These are phyloP conservation scores for Myotis myotis DNA, from an alignment of 2,797 vertebrate species.

Conservation along the genomic window DNA sequence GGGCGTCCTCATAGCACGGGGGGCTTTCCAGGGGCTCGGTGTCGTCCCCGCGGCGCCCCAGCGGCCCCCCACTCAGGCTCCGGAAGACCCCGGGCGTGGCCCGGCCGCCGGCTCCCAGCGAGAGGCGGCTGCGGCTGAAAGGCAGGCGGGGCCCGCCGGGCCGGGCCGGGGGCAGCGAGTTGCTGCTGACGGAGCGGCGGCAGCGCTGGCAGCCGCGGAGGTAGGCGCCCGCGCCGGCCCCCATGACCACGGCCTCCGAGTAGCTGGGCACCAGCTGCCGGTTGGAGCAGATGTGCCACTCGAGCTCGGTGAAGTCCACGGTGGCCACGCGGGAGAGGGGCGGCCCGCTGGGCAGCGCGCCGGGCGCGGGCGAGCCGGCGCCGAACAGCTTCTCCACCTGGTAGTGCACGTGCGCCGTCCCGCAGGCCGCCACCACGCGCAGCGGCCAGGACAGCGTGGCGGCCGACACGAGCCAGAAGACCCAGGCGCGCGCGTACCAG, in stretches of 20 bases:
- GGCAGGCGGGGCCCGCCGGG: constrained; percentile 88
- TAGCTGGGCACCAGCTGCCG: constrained; percentile 95
- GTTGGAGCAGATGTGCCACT: constrained; percentile 96
- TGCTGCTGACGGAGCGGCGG: constrained; percentile 90
- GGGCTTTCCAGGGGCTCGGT: constrained; percentile 84
- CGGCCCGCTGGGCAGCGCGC: constrained; percentile 78
- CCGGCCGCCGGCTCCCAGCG: constrained; percentile 83
- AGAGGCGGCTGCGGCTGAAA: constrained; percentile 93
- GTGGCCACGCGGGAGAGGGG: constrained; percentile 91
- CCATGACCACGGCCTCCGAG: constrained; percentile 93
- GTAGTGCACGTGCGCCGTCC: constrained; percentile 93
- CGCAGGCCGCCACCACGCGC: constrained; percentile 90
- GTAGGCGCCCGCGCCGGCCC: constrained; percentile 87
- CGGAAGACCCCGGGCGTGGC: constrained; percentile 84
- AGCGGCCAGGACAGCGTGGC: constrained; percentile 92
- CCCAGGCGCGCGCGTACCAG: constrained; percentile 90
- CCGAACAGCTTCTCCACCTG: constrained; percentile 96
- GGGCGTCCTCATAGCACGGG: constrained; percentile 85
- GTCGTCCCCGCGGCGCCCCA: constrained; percentile 85
- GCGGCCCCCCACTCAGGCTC: constrained; percentile 89
- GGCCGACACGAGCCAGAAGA: constrained; percentile 92
- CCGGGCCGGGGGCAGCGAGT: constrained; percentile 89
- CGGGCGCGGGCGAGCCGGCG: constrained; percentile 79
- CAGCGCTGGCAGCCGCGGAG: constrained; percentile 92
- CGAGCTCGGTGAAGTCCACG: constrained; percentile 93